Conservation (phyloP, 2,888 invertebrate genomes). For the Plagodis pulveraria region DNA sequence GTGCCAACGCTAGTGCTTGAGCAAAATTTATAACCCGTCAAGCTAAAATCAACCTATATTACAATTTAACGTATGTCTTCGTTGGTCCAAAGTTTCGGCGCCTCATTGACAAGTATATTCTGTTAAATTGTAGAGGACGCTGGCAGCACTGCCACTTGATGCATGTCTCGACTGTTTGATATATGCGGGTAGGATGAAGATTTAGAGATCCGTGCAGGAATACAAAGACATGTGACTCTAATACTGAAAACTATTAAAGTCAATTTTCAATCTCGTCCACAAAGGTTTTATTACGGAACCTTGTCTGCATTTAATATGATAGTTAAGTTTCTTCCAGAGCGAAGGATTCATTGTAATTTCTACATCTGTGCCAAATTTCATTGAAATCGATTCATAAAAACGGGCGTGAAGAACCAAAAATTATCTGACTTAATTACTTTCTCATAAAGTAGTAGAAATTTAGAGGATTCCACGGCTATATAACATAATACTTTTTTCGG, state of each 20-base stretch:
- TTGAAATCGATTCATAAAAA: no score
- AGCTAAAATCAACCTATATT: conserved; percentile 61
- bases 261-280: no score
- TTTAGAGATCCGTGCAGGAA: conserved; percentile 17
- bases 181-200: conserved; percentile 24
- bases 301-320: no score
- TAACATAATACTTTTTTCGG: no score
- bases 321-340: no score
- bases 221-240: background rate
- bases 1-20: conserved; percentile 31
- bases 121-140: conserved; percentile 56
- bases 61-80: conserved; percentile 49
- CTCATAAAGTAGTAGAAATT: no score
- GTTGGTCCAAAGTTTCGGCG: conserved; percentile 53
- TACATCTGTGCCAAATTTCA: no score
- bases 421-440: no score
- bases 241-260: background rate
- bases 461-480: no score
- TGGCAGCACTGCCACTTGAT: conserved; percentile 43
- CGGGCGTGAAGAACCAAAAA: no score
- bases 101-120: conserved; percentile 64
- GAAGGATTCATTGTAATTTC: no score
- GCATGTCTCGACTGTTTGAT: conserved; percentile 32
- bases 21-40: conserved; percentile 68
- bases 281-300: no score